phyloP scores from a whole-genome alignment of 2,113 vertebrate species.

The zebrafish (Danio rerio) region DNA sequence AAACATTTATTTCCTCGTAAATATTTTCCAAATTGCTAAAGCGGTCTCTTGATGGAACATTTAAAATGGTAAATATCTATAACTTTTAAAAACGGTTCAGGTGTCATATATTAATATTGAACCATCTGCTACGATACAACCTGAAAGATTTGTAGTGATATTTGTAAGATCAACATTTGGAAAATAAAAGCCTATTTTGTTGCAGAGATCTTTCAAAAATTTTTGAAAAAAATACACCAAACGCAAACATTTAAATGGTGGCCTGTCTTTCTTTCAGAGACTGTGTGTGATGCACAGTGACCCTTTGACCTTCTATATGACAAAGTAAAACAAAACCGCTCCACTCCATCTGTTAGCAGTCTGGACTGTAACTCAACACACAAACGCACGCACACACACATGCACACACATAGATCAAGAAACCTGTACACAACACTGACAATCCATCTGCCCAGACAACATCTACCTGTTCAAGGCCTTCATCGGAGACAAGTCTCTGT shows the following conservation, averaged over 20 bases:
- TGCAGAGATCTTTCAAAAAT: neutral
- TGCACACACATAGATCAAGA: slow-evolving; percentile 14
- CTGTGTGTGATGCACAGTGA: neutral
- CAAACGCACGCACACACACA: slow-evolving; percentile 23
- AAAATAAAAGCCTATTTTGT: no score
- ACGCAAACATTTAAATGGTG: neutral
- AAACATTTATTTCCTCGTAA: no score
- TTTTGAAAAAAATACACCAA: neutral
- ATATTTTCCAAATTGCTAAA: no score
- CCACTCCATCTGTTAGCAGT: slow-evolving; percentile 20
- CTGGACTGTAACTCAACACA: slow-evolving; percentile 38
- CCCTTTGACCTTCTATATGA: slow-evolving; percentile 17
- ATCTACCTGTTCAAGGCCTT: slow-evolving; percentile 20
- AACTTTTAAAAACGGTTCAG: no score
- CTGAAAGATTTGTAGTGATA: no score
- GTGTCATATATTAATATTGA: no score
- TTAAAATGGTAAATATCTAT: no score
- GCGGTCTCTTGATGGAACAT: no score
- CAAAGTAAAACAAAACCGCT: slow-evolving; percentile 26
- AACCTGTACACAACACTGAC: slow-evolving; percentile 1
- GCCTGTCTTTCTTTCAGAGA: neutral
- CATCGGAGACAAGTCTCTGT: slow-evolving; percentile 10
- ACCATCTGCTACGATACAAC: no score
- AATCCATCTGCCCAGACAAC: slow-evolving; percentile 33
- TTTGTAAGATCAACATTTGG: no score